Conservation (phyloP, 2,888 invertebrate species). For the Scelioninae gen. 1 region DNA sequence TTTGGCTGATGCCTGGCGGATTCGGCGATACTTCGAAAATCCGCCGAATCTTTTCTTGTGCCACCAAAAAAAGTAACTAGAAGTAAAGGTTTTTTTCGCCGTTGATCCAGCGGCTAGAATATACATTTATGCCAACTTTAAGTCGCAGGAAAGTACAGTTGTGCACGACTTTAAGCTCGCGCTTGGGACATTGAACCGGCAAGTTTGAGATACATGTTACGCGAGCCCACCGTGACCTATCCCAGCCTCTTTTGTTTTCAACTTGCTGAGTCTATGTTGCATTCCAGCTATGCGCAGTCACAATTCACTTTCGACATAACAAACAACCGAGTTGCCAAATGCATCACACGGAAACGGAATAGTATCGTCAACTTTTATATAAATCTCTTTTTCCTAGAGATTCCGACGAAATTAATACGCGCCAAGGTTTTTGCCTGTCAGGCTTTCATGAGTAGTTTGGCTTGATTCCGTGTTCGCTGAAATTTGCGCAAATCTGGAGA, state of each 20-base stretch:
- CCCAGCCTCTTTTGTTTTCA: constrained; percentile 54
- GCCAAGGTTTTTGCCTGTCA: constrained; percentile 12
- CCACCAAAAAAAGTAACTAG: neutral
- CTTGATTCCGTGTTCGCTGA: constrained; percentile 7
- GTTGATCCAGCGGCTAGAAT: constrained; percentile 19
- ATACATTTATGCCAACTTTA: constrained; percentile 24
- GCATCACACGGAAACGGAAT: constrained; percentile 48
- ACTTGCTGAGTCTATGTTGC: constrained; percentile 28
- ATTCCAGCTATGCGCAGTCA: constrained; percentile 46
- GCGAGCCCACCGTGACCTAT: constrained; percentile 38
- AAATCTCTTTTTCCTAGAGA: constrained; percentile 47
- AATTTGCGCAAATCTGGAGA: constrained; percentile 6
- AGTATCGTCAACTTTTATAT: constrained; percentile 61
- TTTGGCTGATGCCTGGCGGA: constrained; percentile 12
- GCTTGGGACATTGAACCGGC: constrained; percentile 41
- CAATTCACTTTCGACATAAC: constrained; percentile 65
- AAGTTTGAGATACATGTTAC: constrained; percentile 24
- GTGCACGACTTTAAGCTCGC: constrained; percentile 8
- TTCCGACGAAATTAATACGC: constrained; percentile 42
- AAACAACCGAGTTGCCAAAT: constrained; percentile 59
- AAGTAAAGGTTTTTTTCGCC: neutral
- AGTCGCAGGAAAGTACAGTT: constrained; percentile 31
- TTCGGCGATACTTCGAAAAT: no score
- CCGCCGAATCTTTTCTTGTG: neutral
- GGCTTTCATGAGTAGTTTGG: constrained; percentile 14